Conservation (phyloP, 2,888 invertebrate species). For the Habrosyne pyritoides region DNA sequence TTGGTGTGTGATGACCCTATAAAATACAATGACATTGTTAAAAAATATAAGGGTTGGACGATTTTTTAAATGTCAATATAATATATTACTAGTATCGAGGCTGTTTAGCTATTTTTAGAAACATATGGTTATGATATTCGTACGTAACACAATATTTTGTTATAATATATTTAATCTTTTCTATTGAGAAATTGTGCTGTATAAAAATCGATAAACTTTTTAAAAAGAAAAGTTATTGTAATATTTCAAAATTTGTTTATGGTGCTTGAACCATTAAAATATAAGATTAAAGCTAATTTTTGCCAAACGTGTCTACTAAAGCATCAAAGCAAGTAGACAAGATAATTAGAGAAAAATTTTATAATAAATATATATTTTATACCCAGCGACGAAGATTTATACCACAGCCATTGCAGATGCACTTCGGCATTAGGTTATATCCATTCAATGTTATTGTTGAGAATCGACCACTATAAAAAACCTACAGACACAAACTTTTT, state of each 20-base stretch:
- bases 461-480: slow-evolving; percentile 47
- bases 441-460: slow-evolving; percentile 55
- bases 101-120: slow-evolving; percentile 4
- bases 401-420: slow-evolving; percentile 76
- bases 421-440: slow-evolving; percentile 72
- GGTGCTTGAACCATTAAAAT: slow-evolving; percentile 5
- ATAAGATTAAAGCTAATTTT: slow-evolving; percentile 35
- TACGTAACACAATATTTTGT: not conserved
- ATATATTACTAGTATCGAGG: too few relatives aligned
- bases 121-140: not conserved
- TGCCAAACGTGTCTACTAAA: slow-evolving; percentile 50
- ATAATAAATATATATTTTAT: slow-evolving; percentile 40
- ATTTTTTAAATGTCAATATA: not conserved
- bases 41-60: slow-evolving; percentile 24
- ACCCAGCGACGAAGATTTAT: slow-evolving; percentile 74
- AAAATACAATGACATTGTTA: slow-evolving; percentile 32
- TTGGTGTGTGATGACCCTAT: slow-evolving; percentile 45
- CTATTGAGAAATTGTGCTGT: not conserved
- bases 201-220: not conserved
- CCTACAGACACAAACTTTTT: slow-evolving; percentile 30
- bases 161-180: not conserved
- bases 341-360: slow-evolving; percentile 32
- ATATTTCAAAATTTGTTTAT: too few relatives aligned
- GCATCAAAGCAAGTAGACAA: slow-evolving; percentile 39
- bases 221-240: not conserved